Base-by-base conservation (phyloP, 1,140 invertebrate species). In the Panonychus citri region DNA sequence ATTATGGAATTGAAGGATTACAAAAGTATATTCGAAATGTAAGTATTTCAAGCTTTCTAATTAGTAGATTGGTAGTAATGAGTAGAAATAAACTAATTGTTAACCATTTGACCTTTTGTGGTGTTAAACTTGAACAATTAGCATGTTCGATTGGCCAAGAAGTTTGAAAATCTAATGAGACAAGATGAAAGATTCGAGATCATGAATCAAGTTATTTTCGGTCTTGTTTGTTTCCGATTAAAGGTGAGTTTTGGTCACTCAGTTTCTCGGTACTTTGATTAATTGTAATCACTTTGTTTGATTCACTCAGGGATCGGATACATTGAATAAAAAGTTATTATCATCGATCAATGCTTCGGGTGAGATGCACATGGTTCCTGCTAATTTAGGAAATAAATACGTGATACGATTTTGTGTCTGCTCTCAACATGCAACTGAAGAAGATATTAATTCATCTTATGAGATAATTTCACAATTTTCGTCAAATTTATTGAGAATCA, bases 351-450 rank as follows among this genome's bases (percentile, higher is more conserved):
- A 99, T 65, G 89, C 85, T 54, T 93, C 88, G 5, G 91, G 91
- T 8, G 86, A 87, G 68, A 71, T 98, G 53, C 93, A 97, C 67
- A 96, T 97, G 90, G 88, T 97, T 3, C 91, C 91, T 0, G 86
- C 90, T 1, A 81, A 76, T 34, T 79, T 75, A 15, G 69, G 77
- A 63, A 75, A 81, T 1, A 81, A 83, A 68, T 95, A 94, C 66
- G 69, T 76, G 3, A 98, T 98, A 62, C 77, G 91, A 15, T 94
- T 97, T 70, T 96, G 89, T 64, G 84, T 95, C 0, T 88, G 90
- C 52, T 79, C 88, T 3, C 85, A 93, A 68, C 80, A 89, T 67
- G 85, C 91, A 21, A 81, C 77, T 0, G 79, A 83, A 21, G 78
- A 81, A 54, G 89, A 97, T 69, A 85, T 97, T 60, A 7, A 5